These are phyloP conservation scores for Pediacus dermestoides DNA, from an alignment of 2,888 invertebrate species.

Conservation along the genomic window DNA sequence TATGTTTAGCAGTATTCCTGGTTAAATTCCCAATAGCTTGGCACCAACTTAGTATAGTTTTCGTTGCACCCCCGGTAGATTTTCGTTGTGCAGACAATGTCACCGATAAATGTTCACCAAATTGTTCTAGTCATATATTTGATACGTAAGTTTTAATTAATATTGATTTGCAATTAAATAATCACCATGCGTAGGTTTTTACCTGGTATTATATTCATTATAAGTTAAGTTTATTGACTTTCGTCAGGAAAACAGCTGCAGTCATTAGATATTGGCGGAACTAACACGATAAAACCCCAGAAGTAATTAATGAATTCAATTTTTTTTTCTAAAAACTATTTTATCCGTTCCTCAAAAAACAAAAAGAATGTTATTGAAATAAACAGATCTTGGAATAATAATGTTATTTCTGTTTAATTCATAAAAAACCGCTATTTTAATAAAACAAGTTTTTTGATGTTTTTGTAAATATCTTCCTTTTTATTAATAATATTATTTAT, in stretches of 20 bases:
- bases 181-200: not conserved
- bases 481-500: not conserved
- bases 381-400: too few relatives aligned
- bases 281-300: too few relatives aligned
- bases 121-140: slow-evolving; percentile 58
- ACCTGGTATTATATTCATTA: not conserved
- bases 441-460: too few relatives aligned
- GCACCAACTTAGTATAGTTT: slow-evolving; percentile 76
- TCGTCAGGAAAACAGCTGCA: too few relatives aligned
- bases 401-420: too few relatives aligned
- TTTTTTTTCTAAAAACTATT: too few relatives aligned
- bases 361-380: too few relatives aligned
- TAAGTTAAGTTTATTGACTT: slow-evolving; percentile 2
- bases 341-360: too few relatives aligned
- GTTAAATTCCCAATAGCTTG: slow-evolving; percentile 77
- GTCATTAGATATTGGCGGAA: too few relatives aligned
- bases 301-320: too few relatives aligned
- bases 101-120: slow-evolving; percentile 54
- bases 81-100: slow-evolving; percentile 48
- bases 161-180: not conserved
- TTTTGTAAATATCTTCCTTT: not conserved
- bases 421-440: too few relatives aligned
- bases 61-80: slow-evolving; percentile 66
- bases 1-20: slow-evolving; percentile 65
- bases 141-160: slow-evolving; percentile 60